Percentiles rank a stretch among this genome's conserved stretches.
Evolutionary conservation across 2,113 vertebrate genomes (phyloP).

Genomic region (Morone saxatilis): DNA sequence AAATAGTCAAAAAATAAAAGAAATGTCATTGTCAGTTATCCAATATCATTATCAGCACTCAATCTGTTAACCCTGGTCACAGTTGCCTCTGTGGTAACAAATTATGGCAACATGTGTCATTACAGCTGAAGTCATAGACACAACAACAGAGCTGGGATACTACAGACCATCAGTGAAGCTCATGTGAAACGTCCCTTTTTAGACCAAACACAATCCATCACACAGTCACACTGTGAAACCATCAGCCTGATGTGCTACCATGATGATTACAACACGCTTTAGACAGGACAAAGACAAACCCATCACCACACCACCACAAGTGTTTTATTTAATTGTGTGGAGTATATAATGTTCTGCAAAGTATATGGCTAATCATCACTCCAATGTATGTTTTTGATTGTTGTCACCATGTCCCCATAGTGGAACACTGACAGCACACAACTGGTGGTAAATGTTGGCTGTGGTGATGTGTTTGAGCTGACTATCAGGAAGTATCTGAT

Average conservation of each 20-base stretch:
- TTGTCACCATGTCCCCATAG: neutral
- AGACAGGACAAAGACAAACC: neutral
- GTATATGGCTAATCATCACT: neutral
- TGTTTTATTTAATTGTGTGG: neutral
- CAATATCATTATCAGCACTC: constrained; percentile 14
- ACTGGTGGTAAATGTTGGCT: too few species aligned
- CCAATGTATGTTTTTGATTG: constrained; percentile 2
- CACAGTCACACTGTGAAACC: neutral
- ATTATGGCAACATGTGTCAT: constrained; percentile 42
- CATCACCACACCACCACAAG: neutral
- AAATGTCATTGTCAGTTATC: neutral
- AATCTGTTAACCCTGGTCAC: constrained; percentile 16
- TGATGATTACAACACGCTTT: neutral
- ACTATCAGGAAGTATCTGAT: too few species aligned
- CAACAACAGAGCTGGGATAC: constrained; percentile 65
- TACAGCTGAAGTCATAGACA: constrained; percentile 63
- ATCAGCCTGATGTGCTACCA: constrained; percentile 9
- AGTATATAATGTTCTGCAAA: neutral
- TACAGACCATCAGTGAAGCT: constrained; percentile 23
- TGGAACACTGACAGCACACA: neutral
- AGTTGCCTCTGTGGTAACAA: constrained; percentile 29
- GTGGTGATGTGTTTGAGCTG: neutral
- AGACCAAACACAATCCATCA: constrained; percentile 77
- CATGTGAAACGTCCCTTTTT: constrained; percentile 16
- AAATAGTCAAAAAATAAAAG: neutral